Conservation (phyloP, 2,888 invertebrate species). For the Phyllotreta striolata region DNA sequence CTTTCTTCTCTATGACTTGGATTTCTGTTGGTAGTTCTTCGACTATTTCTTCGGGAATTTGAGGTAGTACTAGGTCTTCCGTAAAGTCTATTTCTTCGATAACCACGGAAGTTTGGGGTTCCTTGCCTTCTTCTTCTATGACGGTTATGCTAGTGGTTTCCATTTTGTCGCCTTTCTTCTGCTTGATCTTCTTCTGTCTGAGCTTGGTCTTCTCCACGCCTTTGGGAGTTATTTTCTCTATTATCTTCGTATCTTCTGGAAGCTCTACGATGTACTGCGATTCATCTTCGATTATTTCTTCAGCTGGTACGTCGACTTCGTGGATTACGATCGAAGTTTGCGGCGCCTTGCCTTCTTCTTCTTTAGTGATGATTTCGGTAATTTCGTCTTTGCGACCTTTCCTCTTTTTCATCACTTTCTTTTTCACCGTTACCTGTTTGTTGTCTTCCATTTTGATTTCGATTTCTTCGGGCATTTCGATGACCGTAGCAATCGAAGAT, state of each 20-base stretch:
- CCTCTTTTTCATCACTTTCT: slow-evolving; percentile 55
- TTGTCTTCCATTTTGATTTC: slow-evolving; percentile 43
- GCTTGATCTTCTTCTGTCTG: slow-evolving; percentile 59
- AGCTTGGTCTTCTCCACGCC: slow-evolving; percentile 48
- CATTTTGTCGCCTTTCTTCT: slow-evolving; percentile 58
- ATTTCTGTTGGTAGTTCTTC: slow-evolving; percentile 53
- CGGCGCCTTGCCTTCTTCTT: slow-evolving; percentile 51
- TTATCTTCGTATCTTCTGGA: slow-evolving; percentile 35
- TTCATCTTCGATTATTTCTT: slow-evolving; percentile 51
- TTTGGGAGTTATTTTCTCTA: slow-evolving; percentile 36
- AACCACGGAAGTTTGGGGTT: slow-evolving; percentile 47
- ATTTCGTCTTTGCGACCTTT: slow-evolving; percentile 56
- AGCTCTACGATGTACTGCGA: slow-evolving; percentile 49
- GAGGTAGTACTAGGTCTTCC: slow-evolving; percentile 43
- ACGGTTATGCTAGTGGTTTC: slow-evolving; percentile 53
- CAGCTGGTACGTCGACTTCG: slow-evolving; percentile 45
- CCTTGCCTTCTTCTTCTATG: slow-evolving; percentile 50
- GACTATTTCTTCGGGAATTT: slow-evolving; percentile 40
- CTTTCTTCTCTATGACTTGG: slow-evolving; percentile 44
- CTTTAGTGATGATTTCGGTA: slow-evolving; percentile 51
- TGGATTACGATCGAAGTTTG: slow-evolving; percentile 49
- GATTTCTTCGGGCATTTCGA: slow-evolving; percentile 52
- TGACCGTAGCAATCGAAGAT: slow-evolving; percentile 40
- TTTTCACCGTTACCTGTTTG: slow-evolving; percentile 53
- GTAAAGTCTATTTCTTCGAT: slow-evolving; percentile 48